Evolutionary conservation across 2,797 vertebrate genomes (phyloP), one percentile per base, ranked within the genome.

Genomic region (Aplochiton taeniatus): DNA sequence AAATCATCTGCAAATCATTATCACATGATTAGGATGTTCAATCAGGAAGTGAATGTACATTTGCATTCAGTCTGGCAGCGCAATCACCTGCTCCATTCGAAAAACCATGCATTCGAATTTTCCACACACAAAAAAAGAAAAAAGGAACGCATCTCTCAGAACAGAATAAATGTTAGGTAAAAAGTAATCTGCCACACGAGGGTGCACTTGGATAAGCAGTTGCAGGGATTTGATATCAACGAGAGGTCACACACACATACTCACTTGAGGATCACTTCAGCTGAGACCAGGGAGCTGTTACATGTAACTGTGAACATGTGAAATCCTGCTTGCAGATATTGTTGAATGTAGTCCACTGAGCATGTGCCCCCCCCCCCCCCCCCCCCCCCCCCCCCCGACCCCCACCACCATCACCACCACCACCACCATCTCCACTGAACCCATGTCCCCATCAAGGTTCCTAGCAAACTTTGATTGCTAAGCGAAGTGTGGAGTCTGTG

Each of bases 1-100:
- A 78, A 76, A 68, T 84, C 78, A 87, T 85, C 81, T 87, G 81
- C 86, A 90, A 89, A 68, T 82, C 61, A 85, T 89, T 87, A 48
- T 48, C 73, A 79, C 77, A 86, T 87, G 83, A 82, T 70, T 57
- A 61, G 20, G 58, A 65, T 81, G 84, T 84, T 79, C 72, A 89
- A 88, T 90, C 84, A 88, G 80, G 74, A 72, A 70, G 74, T 60
- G 70, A 82, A 86, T 86, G 86, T 82, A 74, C 82, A 87, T 87
- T 83, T 77, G 79, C 72, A 86, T 87, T 79, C 79, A 66, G 86
- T 31, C 31, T 31, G 31, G 69, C 48, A 64, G 61, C 5, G 72
- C 77, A 89, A 88, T 89, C 85, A 89, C 82, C 83, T 89, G 31
- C 31, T 31, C 31, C 31, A 31, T 88, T 84, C 69, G 17, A 71